Conservation (phyloP, 2,113 vertebrate genomes). For the Stictonetta naevosa region DNA sequence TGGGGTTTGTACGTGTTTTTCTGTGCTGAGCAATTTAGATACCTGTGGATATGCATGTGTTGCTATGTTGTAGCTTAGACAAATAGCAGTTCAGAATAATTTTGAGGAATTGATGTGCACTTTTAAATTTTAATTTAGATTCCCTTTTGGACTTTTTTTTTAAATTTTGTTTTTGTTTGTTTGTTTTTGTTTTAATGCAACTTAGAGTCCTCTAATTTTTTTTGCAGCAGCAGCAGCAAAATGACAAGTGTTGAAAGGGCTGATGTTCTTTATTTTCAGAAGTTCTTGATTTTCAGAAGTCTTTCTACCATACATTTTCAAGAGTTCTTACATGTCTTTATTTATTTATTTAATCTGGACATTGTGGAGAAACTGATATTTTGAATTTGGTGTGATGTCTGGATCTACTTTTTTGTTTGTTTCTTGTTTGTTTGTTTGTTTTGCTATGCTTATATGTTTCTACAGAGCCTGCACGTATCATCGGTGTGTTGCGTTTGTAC, state of each 20-base stretch:
- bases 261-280: background rate
- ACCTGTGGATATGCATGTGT: background rate
- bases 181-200: background rate
- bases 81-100: background rate
- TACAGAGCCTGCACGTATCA: background rate
- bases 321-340: background rate
- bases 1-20: background rate
- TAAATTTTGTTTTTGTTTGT: too few relatives aligned
- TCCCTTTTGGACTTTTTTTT: background rate
- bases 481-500: background rate
- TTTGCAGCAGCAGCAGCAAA: background rate
- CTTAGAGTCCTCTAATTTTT: background rate
- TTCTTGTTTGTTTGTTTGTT: background rate
- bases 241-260: background rate
- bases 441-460: background rate
- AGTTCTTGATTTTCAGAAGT: background rate
- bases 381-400: background rate
- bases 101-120: background rate
- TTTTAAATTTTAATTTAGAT: background rate
- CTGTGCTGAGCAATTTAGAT: background rate
- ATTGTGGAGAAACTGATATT: background rate
- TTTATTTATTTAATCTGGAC: background rate
- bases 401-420: background rate
- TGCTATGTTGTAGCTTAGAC: background rate
- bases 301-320: background rate